A percentile compares a stretch with the other conserved stretches of the same genome.
Evolutionary conservation across 92 coral and sea anemone species (phyloP).

Genomic region (Zoanthus solanderi): DNA sequence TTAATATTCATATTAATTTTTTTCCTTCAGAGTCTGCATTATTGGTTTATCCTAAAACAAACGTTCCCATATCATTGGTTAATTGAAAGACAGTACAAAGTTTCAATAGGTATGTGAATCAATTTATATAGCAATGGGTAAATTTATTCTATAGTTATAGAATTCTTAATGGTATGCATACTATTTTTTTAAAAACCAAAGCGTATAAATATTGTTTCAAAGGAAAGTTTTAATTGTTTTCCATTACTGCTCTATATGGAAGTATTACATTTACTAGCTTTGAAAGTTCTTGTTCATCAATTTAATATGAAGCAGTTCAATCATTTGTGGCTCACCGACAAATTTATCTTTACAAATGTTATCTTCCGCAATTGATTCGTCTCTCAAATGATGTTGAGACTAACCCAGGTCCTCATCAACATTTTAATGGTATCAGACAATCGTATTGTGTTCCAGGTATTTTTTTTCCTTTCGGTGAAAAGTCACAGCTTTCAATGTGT

Average conservation of each 20-base stretch:
- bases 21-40: neutral
- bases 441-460: neutral
- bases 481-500: conserved; percentile 18
- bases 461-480: neutral
- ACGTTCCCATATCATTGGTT: neutral
- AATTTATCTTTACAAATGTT: neutral
- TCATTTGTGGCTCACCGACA: neutral
- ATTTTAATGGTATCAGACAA: neutral
- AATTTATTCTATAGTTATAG: neutral
- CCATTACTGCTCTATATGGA: conserved; percentile 1
- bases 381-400: neutral
- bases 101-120: neutral
- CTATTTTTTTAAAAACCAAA: neutral
- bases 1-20: neutral
- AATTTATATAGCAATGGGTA: neutral
- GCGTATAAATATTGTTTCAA: neutral
- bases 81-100: neutral
- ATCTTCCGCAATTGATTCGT: neutral
- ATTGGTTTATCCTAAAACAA: neutral
- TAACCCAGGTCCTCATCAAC: neutral
- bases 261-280: neutral
- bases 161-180: neutral
- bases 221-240: neutral
- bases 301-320: neutral
- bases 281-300: neutral